A percentile compares a stretch with the other conserved stretches of the same genome.
Evolutionary conservation across 2,888 invertebrate species (phyloP).

Genomic region (Andrena bicolor): DNA sequence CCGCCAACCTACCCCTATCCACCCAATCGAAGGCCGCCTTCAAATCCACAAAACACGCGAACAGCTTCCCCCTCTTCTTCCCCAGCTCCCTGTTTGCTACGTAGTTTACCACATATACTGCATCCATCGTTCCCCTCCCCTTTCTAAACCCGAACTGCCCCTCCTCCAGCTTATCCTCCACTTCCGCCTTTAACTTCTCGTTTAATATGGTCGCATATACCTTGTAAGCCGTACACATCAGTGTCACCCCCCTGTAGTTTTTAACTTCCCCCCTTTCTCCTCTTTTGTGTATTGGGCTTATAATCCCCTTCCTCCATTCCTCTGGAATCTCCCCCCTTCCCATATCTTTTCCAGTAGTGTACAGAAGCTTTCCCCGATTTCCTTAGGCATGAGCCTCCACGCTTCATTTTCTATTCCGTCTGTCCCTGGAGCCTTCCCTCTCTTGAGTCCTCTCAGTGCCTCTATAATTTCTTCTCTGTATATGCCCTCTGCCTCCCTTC

Average conservation of each 20-base stretch:
- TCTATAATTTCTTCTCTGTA: too few species aligned
- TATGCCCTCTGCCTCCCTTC: background rate
- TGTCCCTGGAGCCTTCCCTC: background rate
- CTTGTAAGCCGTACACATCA: background rate
- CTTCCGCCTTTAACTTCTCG: background rate
- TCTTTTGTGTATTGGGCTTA: background rate
- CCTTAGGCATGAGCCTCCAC: background rate
- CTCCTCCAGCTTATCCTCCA: background rate
- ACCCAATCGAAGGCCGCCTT: background rate
- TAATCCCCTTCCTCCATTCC: background rate
- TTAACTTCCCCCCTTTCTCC: background rate
- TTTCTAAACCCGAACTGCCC: slow-evolving; percentile 26
- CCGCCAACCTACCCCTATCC: background rate
- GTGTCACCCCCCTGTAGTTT: slow-evolving; percentile 1
- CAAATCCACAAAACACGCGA: background rate
- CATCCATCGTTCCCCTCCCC: slow-evolving; percentile 20
- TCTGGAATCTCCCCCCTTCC: background rate
- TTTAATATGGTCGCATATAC: background rate
- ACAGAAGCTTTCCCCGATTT: background rate
- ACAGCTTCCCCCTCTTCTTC: slow-evolving; percentile 19
- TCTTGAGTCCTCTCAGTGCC: background rate
- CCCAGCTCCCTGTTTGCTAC: slow-evolving; percentile 6
- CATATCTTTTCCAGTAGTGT: background rate
- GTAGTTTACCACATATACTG: background rate
- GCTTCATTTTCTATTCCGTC: background rate